Conservation (phyloP, 2,888 invertebrate genomes). For the Nomada fucata region DNA sequence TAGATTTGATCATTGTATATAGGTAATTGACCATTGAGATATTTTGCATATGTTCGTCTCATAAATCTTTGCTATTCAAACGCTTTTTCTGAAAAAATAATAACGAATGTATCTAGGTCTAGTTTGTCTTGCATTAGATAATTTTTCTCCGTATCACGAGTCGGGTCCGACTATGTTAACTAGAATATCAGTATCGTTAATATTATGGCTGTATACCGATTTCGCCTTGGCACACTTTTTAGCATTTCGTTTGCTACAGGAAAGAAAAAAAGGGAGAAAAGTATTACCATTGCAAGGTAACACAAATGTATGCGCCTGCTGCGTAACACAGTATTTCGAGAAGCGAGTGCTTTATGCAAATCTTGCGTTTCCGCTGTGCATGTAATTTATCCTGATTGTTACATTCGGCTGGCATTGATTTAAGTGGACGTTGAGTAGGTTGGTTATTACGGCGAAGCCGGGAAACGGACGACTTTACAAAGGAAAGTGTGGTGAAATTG, state of each 20-base stretch:
- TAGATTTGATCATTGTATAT: too few relatives aligned
- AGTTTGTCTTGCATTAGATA: neutral
- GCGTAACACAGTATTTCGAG: slow-evolving; percentile 18
- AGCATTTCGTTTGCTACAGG: slow-evolving; percentile 11
- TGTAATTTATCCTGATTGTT: slow-evolving; percentile 22
- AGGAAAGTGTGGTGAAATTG: neutral
- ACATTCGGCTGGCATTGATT: slow-evolving; percentile 6
- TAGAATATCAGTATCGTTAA: neutral
- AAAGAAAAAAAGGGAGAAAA: neutral
- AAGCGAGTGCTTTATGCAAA: slow-evolving; percentile 33
- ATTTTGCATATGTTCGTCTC: neutral
- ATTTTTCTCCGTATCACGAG: neutral
- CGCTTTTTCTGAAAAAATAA: too few relatives aligned
- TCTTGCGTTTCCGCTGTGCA: slow-evolving; percentile 9
- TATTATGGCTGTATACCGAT: slow-evolving; percentile 33
- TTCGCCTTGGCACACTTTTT: slow-evolving; percentile 51
- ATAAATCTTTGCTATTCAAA: neutral
- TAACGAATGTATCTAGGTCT: neutral
- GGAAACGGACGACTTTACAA: neutral
- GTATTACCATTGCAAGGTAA: slow-evolving; percentile 33
- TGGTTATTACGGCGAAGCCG: neutral
- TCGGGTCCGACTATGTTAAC: slow-evolving; percentile 1
- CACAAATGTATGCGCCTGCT: neutral
- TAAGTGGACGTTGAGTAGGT: neutral
- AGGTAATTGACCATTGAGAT: too few relatives aligned